phyloP scores from a whole-genome alignment of 1,140 invertebrate species.

The Aphelenchoides besseyi region DNA sequence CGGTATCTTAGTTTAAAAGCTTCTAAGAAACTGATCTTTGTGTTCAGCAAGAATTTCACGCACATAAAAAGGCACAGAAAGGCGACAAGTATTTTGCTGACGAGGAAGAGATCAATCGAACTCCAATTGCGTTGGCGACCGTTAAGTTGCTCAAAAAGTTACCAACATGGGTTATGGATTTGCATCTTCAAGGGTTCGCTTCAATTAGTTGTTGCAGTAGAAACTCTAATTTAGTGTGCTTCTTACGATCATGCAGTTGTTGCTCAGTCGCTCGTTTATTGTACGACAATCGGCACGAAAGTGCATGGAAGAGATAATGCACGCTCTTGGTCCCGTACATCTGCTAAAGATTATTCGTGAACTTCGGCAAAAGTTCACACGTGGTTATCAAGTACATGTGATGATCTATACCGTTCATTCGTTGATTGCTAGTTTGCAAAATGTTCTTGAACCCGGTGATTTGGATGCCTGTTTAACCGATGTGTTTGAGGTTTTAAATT shows the following conservation, averaged over 20 bases:
- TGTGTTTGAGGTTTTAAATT: constrained; percentile 72
- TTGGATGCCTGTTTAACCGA: constrained; percentile 75
- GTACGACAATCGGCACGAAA: constrained; percentile 80
- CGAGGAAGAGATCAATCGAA: constrained; percentile 81
- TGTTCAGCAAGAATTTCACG: constrained; percentile 16
- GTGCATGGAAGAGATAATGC: constrained; percentile 82
- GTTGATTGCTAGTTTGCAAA: constrained; percentile 73
- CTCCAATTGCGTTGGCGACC: constrained; percentile 84
- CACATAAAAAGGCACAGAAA: constrained; percentile 42
- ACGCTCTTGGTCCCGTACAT: constrained; percentile 77
- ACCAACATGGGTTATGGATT: constrained; percentile 72
- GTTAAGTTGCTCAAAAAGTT: constrained; percentile 85
- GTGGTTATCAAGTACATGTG: constrained; percentile 89
- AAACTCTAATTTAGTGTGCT: constrained; percentile 79
- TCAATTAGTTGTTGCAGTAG: constrained; percentile 57
- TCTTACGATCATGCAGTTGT: constrained; percentile 80
- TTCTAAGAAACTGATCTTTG: background rate
- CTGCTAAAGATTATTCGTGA: constrained; percentile 76
- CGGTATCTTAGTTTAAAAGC: constrained; percentile 34
- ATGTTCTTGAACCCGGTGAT: constrained; percentile 71
- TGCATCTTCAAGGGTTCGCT: constrained; percentile 74
- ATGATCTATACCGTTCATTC: constrained; percentile 81
- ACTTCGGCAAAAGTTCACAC: constrained; percentile 75
- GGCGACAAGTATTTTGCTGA: constrained; percentile 63
- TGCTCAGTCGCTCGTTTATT: constrained; percentile 82